Conservation (phyloP, 2,113 vertebrate species). For the Boleophthalmus pectinirostris region DNA sequence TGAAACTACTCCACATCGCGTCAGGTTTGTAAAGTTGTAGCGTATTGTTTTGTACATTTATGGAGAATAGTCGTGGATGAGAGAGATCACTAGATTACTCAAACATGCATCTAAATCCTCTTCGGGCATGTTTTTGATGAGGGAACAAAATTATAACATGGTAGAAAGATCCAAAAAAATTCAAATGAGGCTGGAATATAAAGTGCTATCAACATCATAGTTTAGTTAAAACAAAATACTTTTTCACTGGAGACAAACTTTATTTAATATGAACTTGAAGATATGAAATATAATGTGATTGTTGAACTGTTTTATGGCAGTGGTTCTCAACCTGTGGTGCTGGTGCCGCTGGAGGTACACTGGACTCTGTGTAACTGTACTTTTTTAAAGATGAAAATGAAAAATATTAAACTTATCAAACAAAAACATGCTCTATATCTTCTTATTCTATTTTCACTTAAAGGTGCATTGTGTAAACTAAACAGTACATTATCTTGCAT, state of each 20-base stretch:
- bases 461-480: too few species aligned
- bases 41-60: too few species aligned
- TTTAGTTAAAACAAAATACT: background rate
- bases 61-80: too few species aligned
- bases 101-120: too few species aligned
- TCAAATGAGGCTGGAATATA: background rate
- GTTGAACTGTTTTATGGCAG: background rate
- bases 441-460: background rate
- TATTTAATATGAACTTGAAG: background rate
- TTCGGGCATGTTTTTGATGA: too few species aligned
- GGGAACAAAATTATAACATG: too few species aligned
- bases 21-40: too few species aligned
- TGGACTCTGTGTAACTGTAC: background rate
- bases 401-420: constrained; percentile 1
- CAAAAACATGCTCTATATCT: background rate
- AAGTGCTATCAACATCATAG: background rate
- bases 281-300: background rate
- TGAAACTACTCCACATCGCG: too few species aligned
- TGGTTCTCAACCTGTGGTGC: background rate
- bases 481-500: too few species aligned
- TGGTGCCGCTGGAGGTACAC: background rate
- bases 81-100: too few species aligned
- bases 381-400: constrained; percentile 1
- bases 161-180: background rate
- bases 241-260: background rate